Base-by-base conservation (phyloP, 2,888 invertebrate genomes). In the Tiliacea aurago region DNA sequence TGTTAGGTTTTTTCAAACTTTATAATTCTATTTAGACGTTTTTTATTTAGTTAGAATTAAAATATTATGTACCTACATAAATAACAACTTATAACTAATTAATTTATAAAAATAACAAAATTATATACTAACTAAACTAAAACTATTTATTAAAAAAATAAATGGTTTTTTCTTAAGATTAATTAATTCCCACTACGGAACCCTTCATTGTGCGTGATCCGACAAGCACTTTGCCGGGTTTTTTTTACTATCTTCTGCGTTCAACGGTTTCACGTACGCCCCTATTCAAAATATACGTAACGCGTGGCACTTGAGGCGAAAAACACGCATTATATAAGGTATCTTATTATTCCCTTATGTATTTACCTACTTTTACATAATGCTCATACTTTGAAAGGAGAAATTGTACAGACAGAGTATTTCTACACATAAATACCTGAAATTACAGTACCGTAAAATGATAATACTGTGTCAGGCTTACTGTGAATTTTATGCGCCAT, bases 401-500 rank as follows among this genome's bases (percentile, higher is more conserved):
- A 71, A 73, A 76, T 79, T 72, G 55, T 68, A 67, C 58, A 68
- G 43, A 49, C 70, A 70, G 68, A 71, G 63, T 74, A 84, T 78
- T 86, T 62, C 65, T 73, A 72, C 51, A 74, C 47, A 80, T 81
- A 84, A 86, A 84, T 85, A 86, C 69, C 83, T 86, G 83, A 88
- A 90, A 88, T 90, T 90, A 88, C 88, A 90, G 87, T 84, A 84
- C 84, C 88, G 87, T 90, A 90, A 92, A 92, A 92, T 93, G 89
- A 93, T 91, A 90, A 91, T 90, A 92, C 91, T 91, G 88, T 88
- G 89, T 91, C 89, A 89, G 91, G 90, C 90, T 92, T 92, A 91
- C 91, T 91, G 90, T 85, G 92, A 94, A 95, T 94, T 95, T 94
- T 93, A 95, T 94, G 93, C 93, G 90, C 93, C 94, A 95, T 95